These are phyloP conservation scores for Trichonephila inaurata DNA, from an alignment of 1,140 invertebrate species.

Conservation along the genomic window DNA sequence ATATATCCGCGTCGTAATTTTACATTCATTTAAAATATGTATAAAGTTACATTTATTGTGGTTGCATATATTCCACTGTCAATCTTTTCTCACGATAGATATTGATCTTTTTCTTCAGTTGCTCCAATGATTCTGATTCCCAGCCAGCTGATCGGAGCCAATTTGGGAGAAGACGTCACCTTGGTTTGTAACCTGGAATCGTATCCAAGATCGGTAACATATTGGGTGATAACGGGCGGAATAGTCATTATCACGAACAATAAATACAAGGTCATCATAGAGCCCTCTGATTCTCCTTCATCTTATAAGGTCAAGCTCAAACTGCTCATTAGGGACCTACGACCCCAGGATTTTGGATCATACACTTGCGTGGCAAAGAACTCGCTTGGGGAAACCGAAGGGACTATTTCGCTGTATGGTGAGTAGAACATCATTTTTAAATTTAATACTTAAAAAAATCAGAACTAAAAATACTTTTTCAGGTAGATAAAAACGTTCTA, in stretches of 20 bases:
- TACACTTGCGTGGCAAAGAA: slow-evolving; percentile 97
- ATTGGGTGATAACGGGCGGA: slow-evolving; percentile 77
- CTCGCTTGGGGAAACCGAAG: slow-evolving; percentile 94
- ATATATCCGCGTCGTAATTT: too few relatives aligned
- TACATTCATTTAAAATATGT: too few relatives aligned
- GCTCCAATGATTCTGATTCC: slow-evolving; percentile 82
- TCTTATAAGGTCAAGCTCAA: slow-evolving; percentile 76
- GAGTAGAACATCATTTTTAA: not conserved
- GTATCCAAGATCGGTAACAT: slow-evolving; percentile 77
- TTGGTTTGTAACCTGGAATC: slow-evolving; percentile 81
- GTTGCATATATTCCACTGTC: too few relatives aligned
- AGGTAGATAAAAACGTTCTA: too few relatives aligned
- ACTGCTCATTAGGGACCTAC: slow-evolving; percentile 76
- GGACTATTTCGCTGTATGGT: slow-evolving; percentile 91
- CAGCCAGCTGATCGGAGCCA: slow-evolving; percentile 81
- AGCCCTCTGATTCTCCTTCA: not conserved
- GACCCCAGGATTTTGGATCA: slow-evolving; percentile 87
- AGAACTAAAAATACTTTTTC: too few relatives aligned
- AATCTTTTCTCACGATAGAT: too few relatives aligned
- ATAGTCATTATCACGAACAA: slow-evolving; percentile 77
- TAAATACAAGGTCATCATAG: slow-evolving; percentile 73
- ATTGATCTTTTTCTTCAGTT: slow-evolving; percentile 78
- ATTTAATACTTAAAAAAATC: too few relatives aligned
- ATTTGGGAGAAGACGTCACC: slow-evolving; percentile 80
- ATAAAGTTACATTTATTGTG: too few relatives aligned